Evolutionary conservation across 2,797 vertebrate genomes (phyloP).

Genomic region (Coregonus suidteri): DNA sequence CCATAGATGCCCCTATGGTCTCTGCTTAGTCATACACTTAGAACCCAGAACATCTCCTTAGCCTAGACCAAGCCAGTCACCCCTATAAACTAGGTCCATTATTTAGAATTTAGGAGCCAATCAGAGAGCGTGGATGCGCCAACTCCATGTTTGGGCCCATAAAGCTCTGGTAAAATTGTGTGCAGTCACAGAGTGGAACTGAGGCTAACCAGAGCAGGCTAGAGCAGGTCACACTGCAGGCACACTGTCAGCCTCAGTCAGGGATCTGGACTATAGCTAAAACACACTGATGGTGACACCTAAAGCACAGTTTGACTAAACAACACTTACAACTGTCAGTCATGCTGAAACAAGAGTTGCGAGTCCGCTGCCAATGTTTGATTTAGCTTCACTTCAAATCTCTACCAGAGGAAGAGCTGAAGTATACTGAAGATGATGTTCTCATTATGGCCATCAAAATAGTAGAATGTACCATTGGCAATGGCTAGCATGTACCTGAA

Average conservation of each 20-base stretch:
- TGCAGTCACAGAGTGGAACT: neutral
- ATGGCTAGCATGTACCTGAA: neutral
- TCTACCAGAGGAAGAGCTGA: neutral
- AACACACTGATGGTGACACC: neutral
- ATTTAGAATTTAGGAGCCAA: neutral
- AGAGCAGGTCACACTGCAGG: conserved; percentile 9
- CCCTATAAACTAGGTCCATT: neutral
- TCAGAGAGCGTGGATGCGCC: neutral
- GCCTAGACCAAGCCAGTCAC: neutral
- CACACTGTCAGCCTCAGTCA: neutral
- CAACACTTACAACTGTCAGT: conserved; percentile 9
- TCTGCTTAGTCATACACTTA: neutral
- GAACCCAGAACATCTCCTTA: neutral
- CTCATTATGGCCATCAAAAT: neutral
- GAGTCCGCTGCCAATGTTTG: neutral
- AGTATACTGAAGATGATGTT: neutral
- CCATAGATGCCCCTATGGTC: neutral
- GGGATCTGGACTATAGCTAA: neutral
- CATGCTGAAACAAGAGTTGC: conserved; percentile 1
- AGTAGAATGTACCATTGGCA: neutral
- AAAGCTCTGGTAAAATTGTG: no score
- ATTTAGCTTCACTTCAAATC: neutral
- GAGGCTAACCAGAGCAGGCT: neutral
- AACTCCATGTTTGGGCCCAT: neutral
- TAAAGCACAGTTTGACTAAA: conserved; percentile 1